Evolutionary conservation across 2,797 vertebrate species (phyloP).

Genomic region (Sebastes steindachneri): DNA sequence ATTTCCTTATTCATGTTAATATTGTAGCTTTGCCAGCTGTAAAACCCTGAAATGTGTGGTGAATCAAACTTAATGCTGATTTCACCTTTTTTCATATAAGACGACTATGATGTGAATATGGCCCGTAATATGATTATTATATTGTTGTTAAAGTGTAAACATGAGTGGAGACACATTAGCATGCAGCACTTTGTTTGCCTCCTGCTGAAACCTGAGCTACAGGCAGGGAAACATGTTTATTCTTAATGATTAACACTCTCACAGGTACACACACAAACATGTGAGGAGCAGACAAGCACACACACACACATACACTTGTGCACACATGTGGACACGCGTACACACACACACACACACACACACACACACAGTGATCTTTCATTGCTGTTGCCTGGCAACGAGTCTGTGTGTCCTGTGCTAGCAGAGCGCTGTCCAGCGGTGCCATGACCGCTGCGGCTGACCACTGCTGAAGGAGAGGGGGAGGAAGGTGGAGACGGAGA

Average conservation of each 20-base stretch:
- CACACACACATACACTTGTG: conserved; percentile 12
- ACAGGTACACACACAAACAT: conserved; percentile 63
- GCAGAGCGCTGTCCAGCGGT: conserved; percentile 78
- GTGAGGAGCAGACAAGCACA: conserved; percentile 19
- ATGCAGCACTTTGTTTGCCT: conserved; percentile 61
- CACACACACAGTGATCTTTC: conserved; percentile 76
- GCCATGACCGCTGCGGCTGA: conserved; percentile 80
- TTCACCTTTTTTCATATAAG: not conserved
- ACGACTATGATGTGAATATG: not conserved
- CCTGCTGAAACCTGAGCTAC: conserved; percentile 33
- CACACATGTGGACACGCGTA: conserved; percentile 13
- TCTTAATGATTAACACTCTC: conserved; percentile 78
- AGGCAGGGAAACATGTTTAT: conserved; percentile 66
- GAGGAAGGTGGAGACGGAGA: not conserved
- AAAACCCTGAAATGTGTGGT: not conserved
- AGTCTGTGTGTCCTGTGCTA: conserved; percentile 79
- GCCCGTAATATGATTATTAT: not conserved
- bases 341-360: conserved; percentile 25
- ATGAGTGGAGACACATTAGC: conserved; percentile 45
- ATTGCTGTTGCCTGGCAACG: conserved; percentile 87
- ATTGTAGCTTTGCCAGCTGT: not conserved
- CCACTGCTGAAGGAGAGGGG: conserved; percentile 68
- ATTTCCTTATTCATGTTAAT: not conserved
- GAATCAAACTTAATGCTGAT: not conserved
- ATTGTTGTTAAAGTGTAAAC: conserved; percentile 24